Percentiles rank a stretch among this genome's conserved stretches.
phyloP scores from a whole-genome alignment of 2,113 vertebrate genomes.

The Entelurus aequoreus region DNA sequence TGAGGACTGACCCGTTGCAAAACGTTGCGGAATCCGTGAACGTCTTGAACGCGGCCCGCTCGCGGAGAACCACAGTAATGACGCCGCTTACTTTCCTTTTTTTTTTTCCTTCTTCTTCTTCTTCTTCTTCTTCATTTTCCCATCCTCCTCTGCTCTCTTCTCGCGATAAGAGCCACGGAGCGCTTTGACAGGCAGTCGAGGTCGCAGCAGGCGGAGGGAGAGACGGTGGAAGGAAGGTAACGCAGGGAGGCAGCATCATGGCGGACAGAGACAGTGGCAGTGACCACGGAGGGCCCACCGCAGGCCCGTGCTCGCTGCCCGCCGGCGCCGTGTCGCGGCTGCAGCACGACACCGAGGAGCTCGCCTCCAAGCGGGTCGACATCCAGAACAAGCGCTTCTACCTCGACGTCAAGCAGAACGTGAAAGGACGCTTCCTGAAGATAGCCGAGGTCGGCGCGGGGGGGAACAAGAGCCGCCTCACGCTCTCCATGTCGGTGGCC shows the following conservation, averaged over 20 bases:
- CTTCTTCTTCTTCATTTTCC: neutral
- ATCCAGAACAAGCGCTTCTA: constrained; percentile 97
- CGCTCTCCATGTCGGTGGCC: constrained; percentile 94
- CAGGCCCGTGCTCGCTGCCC: constrained; percentile 80
- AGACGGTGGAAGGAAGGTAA: constrained; percentile 84
- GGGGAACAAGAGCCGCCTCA: constrained; percentile 91
- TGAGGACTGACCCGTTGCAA: too few species aligned
- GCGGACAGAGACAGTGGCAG: constrained; percentile 95
- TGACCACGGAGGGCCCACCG: constrained; percentile 87
- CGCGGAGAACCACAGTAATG: constrained; percentile 47
- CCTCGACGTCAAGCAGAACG: constrained; percentile 95
- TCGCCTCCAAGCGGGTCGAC: constrained; percentile 92
- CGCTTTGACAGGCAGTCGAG: constrained; percentile 72
- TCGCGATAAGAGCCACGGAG: constrained; percentile 82
- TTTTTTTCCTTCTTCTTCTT: constrained; percentile 3
- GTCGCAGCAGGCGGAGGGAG: constrained; percentile 85
- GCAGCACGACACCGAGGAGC: constrained; percentile 94
- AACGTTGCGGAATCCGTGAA: constrained; percentile 31
- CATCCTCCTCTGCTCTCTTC: constrained; percentile 53
- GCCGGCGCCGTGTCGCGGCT: constrained; percentile 80
- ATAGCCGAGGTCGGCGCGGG: constrained; percentile 93
- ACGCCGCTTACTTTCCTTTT: constrained; percentile 52
- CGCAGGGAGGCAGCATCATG: constrained; percentile 87
- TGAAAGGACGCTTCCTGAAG: constrained; percentile 95
- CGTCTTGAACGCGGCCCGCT: constrained; percentile 54